These are phyloP conservation scores for Thymelicus acteon DNA, from an alignment of 2,888 invertebrate species.

Conservation along the genomic window DNA sequence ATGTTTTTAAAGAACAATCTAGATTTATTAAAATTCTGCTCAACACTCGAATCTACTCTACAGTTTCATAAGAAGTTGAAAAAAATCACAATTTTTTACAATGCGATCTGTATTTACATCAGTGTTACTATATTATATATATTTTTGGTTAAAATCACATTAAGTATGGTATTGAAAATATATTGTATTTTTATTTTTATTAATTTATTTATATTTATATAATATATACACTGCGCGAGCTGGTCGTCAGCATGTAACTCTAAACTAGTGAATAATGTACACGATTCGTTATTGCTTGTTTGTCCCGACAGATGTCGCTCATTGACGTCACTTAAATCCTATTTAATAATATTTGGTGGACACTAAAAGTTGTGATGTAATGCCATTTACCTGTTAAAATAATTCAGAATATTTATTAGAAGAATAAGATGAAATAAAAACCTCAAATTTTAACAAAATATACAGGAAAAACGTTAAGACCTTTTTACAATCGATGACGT, in stretches of 20 bases:
- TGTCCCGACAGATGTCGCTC: conserved; percentile 45
- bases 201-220: conserved; percentile 37
- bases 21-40: conserved; percentile 44
- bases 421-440: conserved; percentile 1
- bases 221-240: conserved; percentile 64
- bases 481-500: background rate
- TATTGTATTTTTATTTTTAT: conserved; percentile 61
- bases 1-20: conserved; percentile 76
- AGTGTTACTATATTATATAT: conserved; percentile 59
- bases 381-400: conserved; percentile 13
- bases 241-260: conserved; percentile 43
- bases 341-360: conserved; percentile 43
- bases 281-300: conserved; percentile 30
- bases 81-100: conserved; percentile 31
- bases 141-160: conserved; percentile 83
- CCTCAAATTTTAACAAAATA: background rate
- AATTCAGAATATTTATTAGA: conserved; percentile 36
- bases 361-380: conserved; percentile 35
- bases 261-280: conserved; percentile 39
- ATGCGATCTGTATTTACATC: conserved; percentile 40
- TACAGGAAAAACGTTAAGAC: background rate
- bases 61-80: conserved; percentile 22
- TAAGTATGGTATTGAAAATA: conserved; percentile 76
- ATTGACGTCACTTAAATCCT: conserved; percentile 26
- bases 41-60: conserved; percentile 23